A percentile compares a stretch with the other conserved stretches of the same genome.
Evolutionary conservation across 2,797 vertebrate species (phyloP).

Genomic region (Myiotriccus ornatus): DNA sequence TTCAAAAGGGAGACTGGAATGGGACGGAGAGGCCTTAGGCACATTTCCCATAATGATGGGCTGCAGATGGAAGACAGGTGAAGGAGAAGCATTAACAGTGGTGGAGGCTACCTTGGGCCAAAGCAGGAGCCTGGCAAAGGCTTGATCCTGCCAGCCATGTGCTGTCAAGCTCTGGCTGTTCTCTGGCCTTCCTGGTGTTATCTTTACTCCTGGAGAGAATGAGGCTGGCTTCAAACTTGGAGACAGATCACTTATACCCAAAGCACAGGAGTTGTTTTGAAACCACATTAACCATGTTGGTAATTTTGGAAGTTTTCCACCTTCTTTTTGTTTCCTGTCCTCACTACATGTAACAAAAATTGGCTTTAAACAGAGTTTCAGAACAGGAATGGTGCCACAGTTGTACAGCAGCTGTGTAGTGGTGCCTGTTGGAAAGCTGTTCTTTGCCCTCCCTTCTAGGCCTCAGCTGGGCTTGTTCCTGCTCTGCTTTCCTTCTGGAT

Average conservation of each 20-base stretch:
- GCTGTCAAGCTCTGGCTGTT: background rate
- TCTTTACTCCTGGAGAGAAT: background rate
- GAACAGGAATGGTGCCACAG: background rate
- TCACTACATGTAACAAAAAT: background rate
- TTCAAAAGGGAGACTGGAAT: background rate
- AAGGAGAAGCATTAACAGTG: background rate
- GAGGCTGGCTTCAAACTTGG: background rate
- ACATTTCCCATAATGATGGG: background rate
- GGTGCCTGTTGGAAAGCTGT: background rate
- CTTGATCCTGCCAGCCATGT: background rate
- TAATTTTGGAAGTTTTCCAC: background rate
- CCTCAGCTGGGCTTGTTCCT: background rate
- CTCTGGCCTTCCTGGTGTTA: background rate
- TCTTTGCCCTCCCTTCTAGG: background rate
- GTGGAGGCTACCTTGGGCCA: background rate
- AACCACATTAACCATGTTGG: background rate
- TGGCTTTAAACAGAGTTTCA: background rate
- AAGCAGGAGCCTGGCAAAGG: background rate
- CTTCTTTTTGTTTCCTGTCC: background rate
- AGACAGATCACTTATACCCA: background rate
- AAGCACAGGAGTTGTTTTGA: background rate
- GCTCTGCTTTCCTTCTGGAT: background rate
- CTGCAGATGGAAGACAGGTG: background rate
- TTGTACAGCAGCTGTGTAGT: fast-evolving
- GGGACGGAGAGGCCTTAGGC: background rate